Conservation (phyloP, 2,113 vertebrate species). For the Pterocles burchelli region DNA sequence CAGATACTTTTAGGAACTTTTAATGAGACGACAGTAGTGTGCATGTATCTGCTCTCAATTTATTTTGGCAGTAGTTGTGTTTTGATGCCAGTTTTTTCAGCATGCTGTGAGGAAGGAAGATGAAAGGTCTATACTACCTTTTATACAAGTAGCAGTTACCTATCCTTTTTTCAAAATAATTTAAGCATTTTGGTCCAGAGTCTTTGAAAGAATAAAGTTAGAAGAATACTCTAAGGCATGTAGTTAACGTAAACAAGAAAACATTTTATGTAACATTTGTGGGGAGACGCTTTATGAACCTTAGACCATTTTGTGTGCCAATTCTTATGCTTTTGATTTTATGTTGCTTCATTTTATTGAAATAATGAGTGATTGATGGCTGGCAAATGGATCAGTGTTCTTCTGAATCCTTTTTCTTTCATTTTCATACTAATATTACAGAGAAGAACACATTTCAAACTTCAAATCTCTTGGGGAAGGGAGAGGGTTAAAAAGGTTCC, state of each 20-base stretch:
- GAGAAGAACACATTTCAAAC: neutral
- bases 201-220: constrained; percentile 1
- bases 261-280: neutral
- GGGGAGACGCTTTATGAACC: neutral
- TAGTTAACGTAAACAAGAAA: neutral
- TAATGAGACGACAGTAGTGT: neutral
- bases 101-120: constrained; percentile 12
- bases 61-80: neutral
- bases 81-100: neutral
- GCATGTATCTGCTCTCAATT: neutral
- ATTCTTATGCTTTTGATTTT: neutral
- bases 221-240: neutral
- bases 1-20: constrained; percentile 1
- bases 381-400: neutral
- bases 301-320: neutral
- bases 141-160: neutral
- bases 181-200: neutral
- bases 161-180: neutral
- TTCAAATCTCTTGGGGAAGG: neutral
- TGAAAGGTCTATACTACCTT: neutral
- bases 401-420: neutral
- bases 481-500: neutral
- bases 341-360: neutral
- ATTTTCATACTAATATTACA: neutral
- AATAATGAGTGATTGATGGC: neutral